These are phyloP conservation scores for Prunella strophiata DNA, from an alignment of 2,797 vertebrate genomes.

Conservation along the genomic window DNA sequence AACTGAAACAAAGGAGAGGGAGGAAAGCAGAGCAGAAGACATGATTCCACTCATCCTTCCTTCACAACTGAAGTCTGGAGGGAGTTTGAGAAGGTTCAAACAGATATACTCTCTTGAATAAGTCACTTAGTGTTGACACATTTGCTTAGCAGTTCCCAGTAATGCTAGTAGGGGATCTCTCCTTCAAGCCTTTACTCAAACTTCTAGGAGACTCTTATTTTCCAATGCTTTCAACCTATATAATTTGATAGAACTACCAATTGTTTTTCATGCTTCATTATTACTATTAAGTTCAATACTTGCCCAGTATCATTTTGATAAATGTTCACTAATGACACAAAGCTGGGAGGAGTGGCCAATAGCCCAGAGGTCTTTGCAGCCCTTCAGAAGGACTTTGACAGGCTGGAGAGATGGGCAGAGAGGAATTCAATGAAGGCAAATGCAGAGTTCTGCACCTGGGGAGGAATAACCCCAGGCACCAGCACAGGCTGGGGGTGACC, in stretches of 20 bases:
- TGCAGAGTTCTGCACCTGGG: not conserved
- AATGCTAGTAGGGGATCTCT: not conserved
- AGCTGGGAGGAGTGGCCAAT: not conserved
- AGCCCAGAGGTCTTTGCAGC: not conserved
- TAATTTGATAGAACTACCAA: not conserved
- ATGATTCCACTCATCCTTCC: not conserved
- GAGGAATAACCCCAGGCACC: not conserved
- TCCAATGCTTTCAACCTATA: not conserved
- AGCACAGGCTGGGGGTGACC: not conserved
- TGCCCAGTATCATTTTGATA: not conserved
- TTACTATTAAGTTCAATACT: not conserved
- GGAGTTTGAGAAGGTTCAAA: not conserved
- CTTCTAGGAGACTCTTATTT: not conserved
- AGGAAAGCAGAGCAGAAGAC: not conserved
- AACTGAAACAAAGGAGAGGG: not conserved
- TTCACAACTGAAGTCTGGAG: not conserved
- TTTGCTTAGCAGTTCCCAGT: not conserved
- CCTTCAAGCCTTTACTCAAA: not conserved
- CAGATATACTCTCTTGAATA: not conserved
- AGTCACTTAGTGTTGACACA: not conserved
- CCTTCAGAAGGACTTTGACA: not conserved
- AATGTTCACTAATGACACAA: not conserved
- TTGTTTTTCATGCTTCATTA: not conserved
- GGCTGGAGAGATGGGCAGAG: not conserved
- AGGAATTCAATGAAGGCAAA: not conserved